Percentiles rank a stretch among this genome's conserved stretches.
Conservation (phyloP, 2,888 invertebrate species). For the Zaprionus lineosus region DNA sequence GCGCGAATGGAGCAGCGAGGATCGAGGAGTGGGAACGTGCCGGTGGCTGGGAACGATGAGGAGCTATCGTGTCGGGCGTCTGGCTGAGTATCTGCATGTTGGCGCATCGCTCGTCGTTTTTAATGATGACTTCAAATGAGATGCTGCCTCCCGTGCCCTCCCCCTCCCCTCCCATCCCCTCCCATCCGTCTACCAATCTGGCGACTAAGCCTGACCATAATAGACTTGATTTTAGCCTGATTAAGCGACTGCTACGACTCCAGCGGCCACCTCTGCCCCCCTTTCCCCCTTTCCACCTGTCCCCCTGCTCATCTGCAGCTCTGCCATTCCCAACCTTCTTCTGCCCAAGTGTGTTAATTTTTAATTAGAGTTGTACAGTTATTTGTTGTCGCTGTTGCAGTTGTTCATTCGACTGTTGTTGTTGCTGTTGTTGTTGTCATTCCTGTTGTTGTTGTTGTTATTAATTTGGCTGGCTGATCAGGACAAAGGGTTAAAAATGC, state of each 20-base stretch:
- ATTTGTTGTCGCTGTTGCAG: constrained; percentile 62
- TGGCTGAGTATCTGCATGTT: constrained; percentile 50
- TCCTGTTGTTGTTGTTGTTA: constrained; percentile 21
- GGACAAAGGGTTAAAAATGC: constrained; percentile 72
- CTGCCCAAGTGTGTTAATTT: constrained; percentile 67
- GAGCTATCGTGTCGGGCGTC: constrained; percentile 18
- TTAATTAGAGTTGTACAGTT: constrained; percentile 75
- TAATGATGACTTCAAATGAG: constrained; percentile 79
- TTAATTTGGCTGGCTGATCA: constrained; percentile 52
- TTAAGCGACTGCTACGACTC: constrained; percentile 63
- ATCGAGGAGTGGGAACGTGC: background rate
- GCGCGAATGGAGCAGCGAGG: no score
- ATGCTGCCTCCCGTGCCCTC: constrained; percentile 51
- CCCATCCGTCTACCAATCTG: constrained; percentile 45
- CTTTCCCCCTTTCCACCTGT: no score
- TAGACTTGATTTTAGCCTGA: constrained; percentile 75
- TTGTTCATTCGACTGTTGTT: no score
- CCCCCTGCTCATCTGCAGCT: constrained; percentile 14
- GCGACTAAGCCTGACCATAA: constrained; percentile 59
- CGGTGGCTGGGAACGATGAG: constrained; percentile 13
- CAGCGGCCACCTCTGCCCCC: no score
- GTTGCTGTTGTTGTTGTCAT: constrained; percentile 15
- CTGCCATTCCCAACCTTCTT: background rate
- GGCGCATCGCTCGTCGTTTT: constrained; percentile 65
- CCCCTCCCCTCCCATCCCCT: constrained; percentile 21